These are phyloP conservation scores for Hemicrepidius hirtus DNA, from an alignment of 2,888 invertebrate genomes.

Conservation along the genomic window DNA sequence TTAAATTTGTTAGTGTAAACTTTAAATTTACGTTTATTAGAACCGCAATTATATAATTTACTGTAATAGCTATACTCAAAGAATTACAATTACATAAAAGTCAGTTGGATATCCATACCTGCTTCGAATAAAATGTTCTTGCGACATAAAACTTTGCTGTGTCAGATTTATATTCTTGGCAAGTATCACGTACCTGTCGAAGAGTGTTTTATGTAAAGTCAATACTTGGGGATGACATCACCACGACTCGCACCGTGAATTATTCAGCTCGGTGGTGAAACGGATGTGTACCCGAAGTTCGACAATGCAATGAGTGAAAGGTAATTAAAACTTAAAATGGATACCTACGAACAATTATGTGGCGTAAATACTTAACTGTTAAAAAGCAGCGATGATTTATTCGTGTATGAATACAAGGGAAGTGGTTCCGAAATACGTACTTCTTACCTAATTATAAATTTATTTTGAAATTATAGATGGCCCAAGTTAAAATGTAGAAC, in stretches of 20 bases:
- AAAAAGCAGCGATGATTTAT: neutral
- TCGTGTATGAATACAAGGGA: too few species aligned
- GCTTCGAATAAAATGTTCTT: neutral
- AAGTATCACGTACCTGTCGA: constrained; percentile 56
- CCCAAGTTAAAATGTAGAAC: too few species aligned
- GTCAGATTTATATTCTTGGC: constrained; percentile 48
- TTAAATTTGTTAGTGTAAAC: neutral
- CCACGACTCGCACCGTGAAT: constrained; percentile 56
- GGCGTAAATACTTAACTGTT: neutral
- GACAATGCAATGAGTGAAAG: constrained; percentile 12
- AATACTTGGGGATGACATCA: constrained; percentile 58
- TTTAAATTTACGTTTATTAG: constrained; percentile 3
- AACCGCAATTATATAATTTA: neutral
- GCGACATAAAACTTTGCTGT: constrained; percentile 14
- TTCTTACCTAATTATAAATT: too few species aligned
- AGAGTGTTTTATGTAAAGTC: constrained; percentile 59
- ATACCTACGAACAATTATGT: neutral
- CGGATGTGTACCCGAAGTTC: constrained; percentile 25
- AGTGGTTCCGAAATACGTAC: too few species aligned
- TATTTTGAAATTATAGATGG: too few species aligned
- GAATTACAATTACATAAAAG: constrained; percentile 4
- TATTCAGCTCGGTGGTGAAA: constrained; percentile 51
- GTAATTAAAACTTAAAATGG: constrained; percentile 29
- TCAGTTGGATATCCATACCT: neutral
- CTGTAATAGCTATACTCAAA: neutral